A percentile compares a stretch with the other conserved stretches of the same genome.
These are phyloP conservation scores for Athetis lepigone DNA, from an alignment of 2,888 invertebrate genomes.

Conservation along the genomic window DNA sequence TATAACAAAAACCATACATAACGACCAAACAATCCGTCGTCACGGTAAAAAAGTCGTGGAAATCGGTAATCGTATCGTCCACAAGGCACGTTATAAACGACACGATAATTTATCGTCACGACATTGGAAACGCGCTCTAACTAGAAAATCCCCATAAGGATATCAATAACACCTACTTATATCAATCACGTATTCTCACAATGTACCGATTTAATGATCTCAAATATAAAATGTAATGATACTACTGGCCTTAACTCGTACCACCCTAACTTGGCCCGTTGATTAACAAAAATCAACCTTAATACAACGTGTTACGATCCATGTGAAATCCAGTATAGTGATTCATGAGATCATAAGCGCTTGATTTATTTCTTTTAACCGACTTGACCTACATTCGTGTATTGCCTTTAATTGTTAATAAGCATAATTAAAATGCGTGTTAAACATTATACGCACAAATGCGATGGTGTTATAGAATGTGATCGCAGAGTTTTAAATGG, in stretches of 20 bases:
- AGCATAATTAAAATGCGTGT: slow-evolving; percentile 90
- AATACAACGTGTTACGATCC: slow-evolving; percentile 64
- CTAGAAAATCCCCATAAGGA: slow-evolving; percentile 58
- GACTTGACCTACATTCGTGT: slow-evolving; percentile 88
- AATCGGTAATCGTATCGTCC: too few relatives aligned
- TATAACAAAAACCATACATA: too few relatives aligned
- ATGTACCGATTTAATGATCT: slow-evolving; percentile 84
- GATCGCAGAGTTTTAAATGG: slow-evolving; percentile 36
- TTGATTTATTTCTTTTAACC: slow-evolving; percentile 90
- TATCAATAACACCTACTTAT: slow-evolving; percentile 68
- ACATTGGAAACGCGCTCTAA: too few relatives aligned
- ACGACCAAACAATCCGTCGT: too few relatives aligned
- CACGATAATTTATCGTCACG: too few relatives aligned
- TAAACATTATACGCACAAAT: slow-evolving; percentile 74
- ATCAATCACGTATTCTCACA: slow-evolving; percentile 78
- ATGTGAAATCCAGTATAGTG: slow-evolving; percentile 61
- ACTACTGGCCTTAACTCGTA: slow-evolving; percentile 76
- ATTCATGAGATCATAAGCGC: slow-evolving; percentile 86
- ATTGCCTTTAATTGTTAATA: slow-evolving; percentile 90
- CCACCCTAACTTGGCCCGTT: slow-evolving; percentile 60
- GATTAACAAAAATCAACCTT: slow-evolving; percentile 66
- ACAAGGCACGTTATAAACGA: too few relatives aligned
- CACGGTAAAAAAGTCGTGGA: too few relatives aligned
- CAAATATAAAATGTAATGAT: slow-evolving; percentile 86
- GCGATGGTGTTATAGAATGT: slow-evolving; percentile 54